Evolutionary conservation across 2,113 vertebrate genomes (phyloP), one percentile per base, ranked within the genome.

Genomic region (Tapirus terrestris): DNA sequence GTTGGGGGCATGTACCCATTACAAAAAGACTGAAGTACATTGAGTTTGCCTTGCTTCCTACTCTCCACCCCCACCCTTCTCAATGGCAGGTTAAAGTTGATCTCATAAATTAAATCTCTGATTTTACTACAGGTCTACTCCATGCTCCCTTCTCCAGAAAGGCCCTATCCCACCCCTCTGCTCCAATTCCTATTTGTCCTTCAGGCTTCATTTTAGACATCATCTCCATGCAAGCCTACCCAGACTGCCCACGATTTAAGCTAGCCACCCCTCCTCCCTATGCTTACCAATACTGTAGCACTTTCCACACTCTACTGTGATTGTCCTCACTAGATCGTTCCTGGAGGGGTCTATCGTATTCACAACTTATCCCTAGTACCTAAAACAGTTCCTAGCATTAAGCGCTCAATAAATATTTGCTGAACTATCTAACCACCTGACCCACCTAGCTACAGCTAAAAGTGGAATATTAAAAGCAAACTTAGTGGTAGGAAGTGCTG

Each of bases 321-420:
- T 2, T 81, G n/a, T 87, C 39, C 73, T 96, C 58, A 58, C 39
- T 21, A 84, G 51, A 76, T 21, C n/a, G 65, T 12, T 61, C 72
- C 39, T 76, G 56, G 51, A 81, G 60, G 31, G n/a, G 21, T 87
- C 72, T 75, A 81, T 3, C 68, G 13, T 33, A 33, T 70, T 81
- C 82, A 93, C 67, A 39, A 82, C 43, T 82, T 89, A 68, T 60
- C 58, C 67, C 25, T 21, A 79, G n/a, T 25, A 43, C 29, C 60
- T 76, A 48, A 60, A 84, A 90, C 81, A 90, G 43, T 48, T 45
- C 89, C 77, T 82, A 92, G 51, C 58, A 61, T 72, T 61, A 96
- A 77, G 4, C 86, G 81, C 77, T 91, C 96, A 89, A 77, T 96
- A 96, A 97, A 93, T 96, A 97, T 92, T 86, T 93, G 92, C 94